These are phyloP conservation scores for Cactoblastis cactorum DNA, from an alignment of 2,888 invertebrate genomes.

Conservation along the genomic window DNA sequence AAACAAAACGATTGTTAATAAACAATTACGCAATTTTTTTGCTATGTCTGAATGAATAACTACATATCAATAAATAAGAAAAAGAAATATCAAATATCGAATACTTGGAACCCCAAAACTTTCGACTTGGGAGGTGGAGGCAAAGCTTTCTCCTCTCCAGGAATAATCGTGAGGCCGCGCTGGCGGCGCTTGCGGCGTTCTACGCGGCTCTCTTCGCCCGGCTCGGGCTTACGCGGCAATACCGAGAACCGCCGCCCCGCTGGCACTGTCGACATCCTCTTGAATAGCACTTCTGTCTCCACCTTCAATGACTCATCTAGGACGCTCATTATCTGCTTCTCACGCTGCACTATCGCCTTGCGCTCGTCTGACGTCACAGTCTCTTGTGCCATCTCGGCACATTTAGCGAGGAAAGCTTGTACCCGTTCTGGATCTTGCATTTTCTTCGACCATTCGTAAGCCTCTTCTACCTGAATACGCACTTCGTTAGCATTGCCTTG, in stretches of 20 bases:
- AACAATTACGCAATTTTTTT: too few relatives aligned
- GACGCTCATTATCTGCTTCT: conserved; percentile 51
- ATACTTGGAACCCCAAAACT: conserved; percentile 55
- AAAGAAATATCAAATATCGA: conserved; percentile 46
- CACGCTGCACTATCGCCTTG: conserved; percentile 56
- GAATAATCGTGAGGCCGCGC: conserved; percentile 59
- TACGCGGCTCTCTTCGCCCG: conserved; percentile 28
- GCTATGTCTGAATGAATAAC: too few relatives aligned
- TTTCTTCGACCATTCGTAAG: conserved; percentile 61
- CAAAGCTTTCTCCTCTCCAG: conserved; percentile 52
- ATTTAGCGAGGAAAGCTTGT: conserved; percentile 61
- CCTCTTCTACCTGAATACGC: conserved; percentile 63
- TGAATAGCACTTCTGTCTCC: conserved; percentile 59
- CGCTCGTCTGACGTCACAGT: conserved; percentile 56
- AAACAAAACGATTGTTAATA: too few relatives aligned
- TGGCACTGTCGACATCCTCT: conserved; percentile 64
- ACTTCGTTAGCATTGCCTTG: conserved; percentile 70
- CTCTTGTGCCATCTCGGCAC: conserved; percentile 58
- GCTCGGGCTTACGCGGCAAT: conserved; percentile 48
- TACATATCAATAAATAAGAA: neutral
- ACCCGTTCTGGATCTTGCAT: conserved; percentile 60
- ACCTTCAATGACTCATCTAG: conserved; percentile 53
- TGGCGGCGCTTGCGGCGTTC: conserved; percentile 55
- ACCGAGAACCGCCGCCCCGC: conserved; percentile 59
- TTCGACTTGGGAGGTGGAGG: conserved; percentile 49